Base-by-base conservation (phyloP, 2,888 invertebrate genomes). In the Strigamia crassipes region DNA sequence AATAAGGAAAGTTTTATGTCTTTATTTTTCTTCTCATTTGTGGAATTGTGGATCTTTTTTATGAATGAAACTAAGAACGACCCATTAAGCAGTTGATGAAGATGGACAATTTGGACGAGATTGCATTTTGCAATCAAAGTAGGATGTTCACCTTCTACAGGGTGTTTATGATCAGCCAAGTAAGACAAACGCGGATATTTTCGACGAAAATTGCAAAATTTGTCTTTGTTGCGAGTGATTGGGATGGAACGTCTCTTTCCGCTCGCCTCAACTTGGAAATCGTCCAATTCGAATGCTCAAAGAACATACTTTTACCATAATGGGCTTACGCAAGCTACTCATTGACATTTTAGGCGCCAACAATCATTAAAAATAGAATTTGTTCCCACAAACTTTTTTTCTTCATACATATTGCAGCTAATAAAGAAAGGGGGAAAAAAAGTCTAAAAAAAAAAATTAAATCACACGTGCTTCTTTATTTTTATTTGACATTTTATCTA, bases 251-350 rank as follows among this genome's bases (percentile, higher is more conserved):
- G 46, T 1, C 12, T 13, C 61, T 66, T 38, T 66, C 61, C 21
- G 61, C 61, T 66, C 61, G 1, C 18, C 18, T 15, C 21, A 66
- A 21, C 21, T 66, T 66, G 61, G 61, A 66, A 66, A 18, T 18
- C 51, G 0, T 51, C 51, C 61, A 66, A 66, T 21, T 66, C 8
- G 1, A 46, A n/a, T 46, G 46, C 46, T 46, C 12, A 46, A 46
- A 46, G 61, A 66, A 66, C 61, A 66, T 66, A 66, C 21, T 66
- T 66, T 66, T 66, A 66, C 61, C 61, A 66, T 66, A 66, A 66
- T 66, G 61, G 61, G 61, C 18, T 23, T 21, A 21, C 10, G 8
- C 61, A 5, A 66, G 12, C 23, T 21, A 23, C 23, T 66, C 61
- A 66, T 66, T 66, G 61, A 66, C 61, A 66, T 66, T 66, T 21